phyloP scores from a whole-genome alignment of 2,888 invertebrate species.

The Erpobdella octoculata region DNA sequence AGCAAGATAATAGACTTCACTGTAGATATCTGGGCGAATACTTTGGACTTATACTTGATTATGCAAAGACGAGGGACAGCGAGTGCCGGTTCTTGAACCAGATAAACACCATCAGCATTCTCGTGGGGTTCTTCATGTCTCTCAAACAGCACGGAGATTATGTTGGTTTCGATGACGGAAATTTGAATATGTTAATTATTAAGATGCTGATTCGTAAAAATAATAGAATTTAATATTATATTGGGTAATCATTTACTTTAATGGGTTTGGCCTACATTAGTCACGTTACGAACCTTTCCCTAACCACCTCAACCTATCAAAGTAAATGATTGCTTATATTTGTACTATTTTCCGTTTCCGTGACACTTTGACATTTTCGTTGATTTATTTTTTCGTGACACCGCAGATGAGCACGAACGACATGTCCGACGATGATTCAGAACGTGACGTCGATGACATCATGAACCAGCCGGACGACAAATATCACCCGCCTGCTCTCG shows the following conservation, averaged over 20 bases:
- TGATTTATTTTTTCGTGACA: slow-evolving; percentile 9
- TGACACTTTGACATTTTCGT: not conserved
- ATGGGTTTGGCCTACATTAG: too few species aligned
- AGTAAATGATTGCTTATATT: too few species aligned
- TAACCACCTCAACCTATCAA: too few species aligned
- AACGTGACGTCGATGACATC: slow-evolving; percentile 61
- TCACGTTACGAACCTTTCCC: too few species aligned
- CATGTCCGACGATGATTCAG: slow-evolving; percentile 59
- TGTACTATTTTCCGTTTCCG: not conserved
- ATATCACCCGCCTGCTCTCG: slow-evolving; percentile 78
- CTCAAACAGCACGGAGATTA: slow-evolving; percentile 48
- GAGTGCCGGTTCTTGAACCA: slow-evolving; percentile 79
- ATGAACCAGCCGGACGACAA: slow-evolving; percentile 62
- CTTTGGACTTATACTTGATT: slow-evolving; percentile 82
- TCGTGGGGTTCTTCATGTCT: slow-evolving; percentile 81
- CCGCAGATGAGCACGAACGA: slow-evolving; percentile 55
- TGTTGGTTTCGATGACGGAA: slow-evolving; percentile 38
- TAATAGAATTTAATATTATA: not conserved
- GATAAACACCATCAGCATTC: slow-evolving; percentile 76
- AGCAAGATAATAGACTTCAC: slow-evolving; percentile 62
- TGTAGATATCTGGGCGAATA: slow-evolving; percentile 75
- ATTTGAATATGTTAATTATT: too few species aligned
- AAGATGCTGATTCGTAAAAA: too few species aligned
- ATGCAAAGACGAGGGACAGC: slow-evolving; percentile 88
- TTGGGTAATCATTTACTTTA: not conserved